A percentile compares a stretch with the other conserved stretches of the same genome.
These are phyloP conservation scores for Tiaroga cobitis DNA, from an alignment of 2,797 vertebrate genomes.

Conservation along the genomic window DNA sequence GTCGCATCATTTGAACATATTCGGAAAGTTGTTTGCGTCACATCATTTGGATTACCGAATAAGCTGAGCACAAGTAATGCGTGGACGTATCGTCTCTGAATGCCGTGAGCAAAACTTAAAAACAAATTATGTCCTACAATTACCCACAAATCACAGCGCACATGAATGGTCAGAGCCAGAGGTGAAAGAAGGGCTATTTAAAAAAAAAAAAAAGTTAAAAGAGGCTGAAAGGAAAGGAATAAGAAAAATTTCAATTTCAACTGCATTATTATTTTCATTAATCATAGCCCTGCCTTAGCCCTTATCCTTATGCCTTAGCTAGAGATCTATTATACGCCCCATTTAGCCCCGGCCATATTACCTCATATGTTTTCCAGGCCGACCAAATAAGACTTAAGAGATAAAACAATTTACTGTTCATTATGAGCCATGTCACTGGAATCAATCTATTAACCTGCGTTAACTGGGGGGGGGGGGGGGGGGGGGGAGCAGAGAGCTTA, in stretches of 20 bases:
- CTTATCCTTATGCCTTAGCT: conserved; percentile 97
- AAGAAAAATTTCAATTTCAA: conserved; percentile 99
- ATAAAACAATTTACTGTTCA: conserved; percentile 99
- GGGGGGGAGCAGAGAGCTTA: conserved; percentile 69
- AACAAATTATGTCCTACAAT: conserved; percentile 79
- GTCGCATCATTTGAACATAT: conserved; percentile 5
- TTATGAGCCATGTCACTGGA: conserved; percentile 99
- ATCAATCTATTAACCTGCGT: conserved; percentile 99
- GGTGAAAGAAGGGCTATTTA: conserved; percentile 69
- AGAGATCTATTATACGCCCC: conserved; percentile 99
- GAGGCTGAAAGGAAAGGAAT: conserved; percentile 72
- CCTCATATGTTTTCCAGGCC: conserved; percentile 99
- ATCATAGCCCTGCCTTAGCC: conserved; percentile 96
- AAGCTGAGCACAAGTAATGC: conserved; percentile 62
- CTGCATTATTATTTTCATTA: conserved; percentile 99
- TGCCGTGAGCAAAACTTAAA: conserved; percentile 54
- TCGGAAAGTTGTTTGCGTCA: conserved; percentile 48
- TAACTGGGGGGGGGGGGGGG: conserved; percentile 85
- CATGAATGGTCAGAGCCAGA: conserved; percentile 87
- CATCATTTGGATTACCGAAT: conserved; percentile 53
- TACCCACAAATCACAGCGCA: conserved; percentile 90
- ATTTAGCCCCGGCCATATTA: conserved; percentile 99
- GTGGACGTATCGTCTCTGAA: conserved; percentile 56
- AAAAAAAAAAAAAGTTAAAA: conserved; percentile 67
- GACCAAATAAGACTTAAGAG: conserved; percentile 99